Evolutionary conservation across 2,888 invertebrate species (phyloP), one percentile per base, ranked within the genome.

Genomic region (Drosophila buzzatii): DNA sequence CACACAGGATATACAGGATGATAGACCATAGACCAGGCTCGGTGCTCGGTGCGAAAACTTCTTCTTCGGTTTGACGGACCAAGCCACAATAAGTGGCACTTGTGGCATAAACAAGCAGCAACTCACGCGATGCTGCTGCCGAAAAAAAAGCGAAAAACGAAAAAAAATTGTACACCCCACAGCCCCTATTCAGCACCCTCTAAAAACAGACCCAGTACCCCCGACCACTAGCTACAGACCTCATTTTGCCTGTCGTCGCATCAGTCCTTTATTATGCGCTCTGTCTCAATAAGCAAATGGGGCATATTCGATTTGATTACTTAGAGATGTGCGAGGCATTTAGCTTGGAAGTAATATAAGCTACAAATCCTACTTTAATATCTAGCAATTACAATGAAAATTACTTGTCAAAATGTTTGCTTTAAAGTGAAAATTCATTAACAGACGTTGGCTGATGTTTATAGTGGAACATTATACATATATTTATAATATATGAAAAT

Each of bases 41-140:
- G 52, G 23, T 70, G 62, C 56, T n/a, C n/a, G 42, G 7, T 35
- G 41, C 42, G 45, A 59, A 58, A 79, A 81, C 81, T 79, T 69
- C 20, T 69, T 69, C 20, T 65, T 66, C 47, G 57, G 70, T 53
- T 71, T 61, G 67, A 61, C 47, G 64, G 57, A 37, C 55, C 68
- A 69, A 73, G 77, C 86, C 84, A 79, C 85, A 89, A 74, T 73
- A 81, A 81, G 84, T 81, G 80, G 78, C 81, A 85, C 82, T 83
- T 83, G 81, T 85, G 84, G 84, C 84, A 80, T 70, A 83, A 85
- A 75, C 71, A 82, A 70, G 82, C 59, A 71, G 49, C 70, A 55
- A 68, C 74, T 68, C 76, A 63, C 76, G 64, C 67, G 66, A 67
- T 55, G 51, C 61, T 55, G 51, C 65, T 68, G 65, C 69, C 79